phyloP scores from a whole-genome alignment of 2,888 invertebrate species.

The Trichopoda pennipes region DNA sequence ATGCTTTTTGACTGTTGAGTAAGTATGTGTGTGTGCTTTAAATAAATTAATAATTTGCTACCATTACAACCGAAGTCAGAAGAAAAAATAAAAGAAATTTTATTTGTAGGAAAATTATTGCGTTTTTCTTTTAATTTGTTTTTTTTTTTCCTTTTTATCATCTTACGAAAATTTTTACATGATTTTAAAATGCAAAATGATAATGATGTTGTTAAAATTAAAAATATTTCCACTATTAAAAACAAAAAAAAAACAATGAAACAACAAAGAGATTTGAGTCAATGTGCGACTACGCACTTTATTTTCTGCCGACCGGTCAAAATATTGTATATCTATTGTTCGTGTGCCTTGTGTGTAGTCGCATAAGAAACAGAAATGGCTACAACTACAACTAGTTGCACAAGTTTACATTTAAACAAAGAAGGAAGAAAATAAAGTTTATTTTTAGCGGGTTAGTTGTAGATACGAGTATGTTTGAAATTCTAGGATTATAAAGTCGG shows the following conservation, averaged over 20 bases:
- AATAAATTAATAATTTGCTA: slow-evolving; percentile 44
- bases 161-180: slow-evolving; percentile 11
- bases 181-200: slow-evolving; percentile 31
- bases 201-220: slow-evolving; percentile 43
- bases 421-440: not conserved
- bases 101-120: slow-evolving; percentile 38
- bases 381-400: slow-evolving; percentile 11
- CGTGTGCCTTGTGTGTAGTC: not conserved
- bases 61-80: slow-evolving; percentile 29
- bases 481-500: no score
- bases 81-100: slow-evolving; percentile 53
- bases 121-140: not conserved
- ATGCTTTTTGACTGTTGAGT: slow-evolving; percentile 23
- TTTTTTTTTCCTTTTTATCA: slow-evolving; percentile 21
- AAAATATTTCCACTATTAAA: slow-evolving; percentile 55
- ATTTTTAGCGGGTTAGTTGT: not conserved
- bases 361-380: slow-evolving; percentile 2
- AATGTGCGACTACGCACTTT: slow-evolving; percentile 52
- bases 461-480: not conserved
- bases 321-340: not conserved
- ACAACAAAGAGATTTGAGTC: slow-evolving; percentile 54
- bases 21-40: slow-evolving; percentile 2
- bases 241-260: slow-evolving; percentile 48
- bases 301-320: slow-evolving; percentile 38
- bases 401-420: not conserved